Base-by-base conservation (phyloP, 2,797 vertebrate species). In the Hemitrygon akajei region DNA sequence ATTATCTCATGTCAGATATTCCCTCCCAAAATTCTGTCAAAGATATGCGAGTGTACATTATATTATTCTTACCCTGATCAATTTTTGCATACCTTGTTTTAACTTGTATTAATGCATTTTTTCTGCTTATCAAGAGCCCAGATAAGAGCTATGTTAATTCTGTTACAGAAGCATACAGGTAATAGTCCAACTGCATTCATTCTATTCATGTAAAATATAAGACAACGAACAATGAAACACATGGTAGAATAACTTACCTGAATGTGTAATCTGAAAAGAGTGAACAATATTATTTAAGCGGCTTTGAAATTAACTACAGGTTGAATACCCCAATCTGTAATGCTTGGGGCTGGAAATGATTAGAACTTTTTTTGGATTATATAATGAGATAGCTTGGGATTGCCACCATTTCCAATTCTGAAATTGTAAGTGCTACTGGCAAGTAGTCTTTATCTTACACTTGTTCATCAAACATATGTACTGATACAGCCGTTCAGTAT, bases 101-200 rank as follows among this genome's bases (percentile, higher is more conserved):
- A 82, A 82, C 47, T 20, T 58, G 9, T 27, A 9, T 37, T 79
- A 37, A 12, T 60, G 82, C 27, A 86, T 6, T 3, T 12, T 30
- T 86, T 86, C 56, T 60, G 27, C 82, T 14, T n/a, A 58, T 84
- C 56, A 84, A 30, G 27, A 60, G 60, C 12, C 82, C 56, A 60
- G 56, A 16, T 18, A 58, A 30, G n/a, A 16, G 12, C 6, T 66
- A 87, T 87, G 9, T 56, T 82, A 22, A 77, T 47, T 18, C 27
- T n/a, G 47, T 11, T 86, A 47, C 27, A 86, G 56, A 84, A 18
- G 30, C 58, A 63, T 18, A 58, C 40, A 84, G 47, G 40, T 27
- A 5, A 60, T 86, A 60, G 34, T 66, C n/a, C 86, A 89, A 89
- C 22, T 94, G 66, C 71, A 81, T 82, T 93, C n/a, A 69, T 25